Percentiles rank a stretch among this genome's conserved stretches.
These are phyloP conservation scores for Channa argus DNA, from an alignment of 2,113 vertebrate genomes.

Conservation along the genomic window DNA sequence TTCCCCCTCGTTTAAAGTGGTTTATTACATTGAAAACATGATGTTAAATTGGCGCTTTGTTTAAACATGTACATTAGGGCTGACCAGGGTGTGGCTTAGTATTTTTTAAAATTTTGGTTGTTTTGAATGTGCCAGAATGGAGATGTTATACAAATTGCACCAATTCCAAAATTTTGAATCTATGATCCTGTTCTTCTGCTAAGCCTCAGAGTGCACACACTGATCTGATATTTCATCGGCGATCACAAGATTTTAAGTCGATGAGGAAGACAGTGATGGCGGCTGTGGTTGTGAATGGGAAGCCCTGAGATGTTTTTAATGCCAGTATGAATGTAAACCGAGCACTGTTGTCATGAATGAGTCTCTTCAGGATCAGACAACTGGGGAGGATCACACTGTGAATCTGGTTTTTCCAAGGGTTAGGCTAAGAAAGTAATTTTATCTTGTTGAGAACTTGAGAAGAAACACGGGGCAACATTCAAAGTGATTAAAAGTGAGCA, in stretches of 20 bases:
- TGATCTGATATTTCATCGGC: slow-evolving; percentile 48
- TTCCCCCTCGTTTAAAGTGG: slow-evolving; percentile 27
- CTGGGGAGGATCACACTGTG: neutral
- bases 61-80: slow-evolving; percentile 55
- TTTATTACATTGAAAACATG: slow-evolving; percentile 46
- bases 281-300: slow-evolving; percentile 52
- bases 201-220: slow-evolving; percentile 24
- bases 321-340: slow-evolving; percentile 41
- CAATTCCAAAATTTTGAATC: slow-evolving; percentile 1
- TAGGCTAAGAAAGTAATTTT: too few species aligned
- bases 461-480: too few species aligned
- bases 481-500: too few species aligned
- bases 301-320: slow-evolving; percentile 78
- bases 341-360: slow-evolving; percentile 21
- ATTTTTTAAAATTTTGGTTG: slow-evolving; percentile 13
- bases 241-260: slow-evolving; percentile 24
- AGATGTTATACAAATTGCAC: slow-evolving; percentile 20
- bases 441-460: too few species aligned
- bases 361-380: slow-evolving; percentile 3
- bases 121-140: slow-evolving; percentile 23
- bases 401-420: too few species aligned
- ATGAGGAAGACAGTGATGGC: slow-evolving; percentile 46
- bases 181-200: slow-evolving; percentile 18
- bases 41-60: slow-evolving; percentile 52
- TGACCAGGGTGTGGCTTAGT: slow-evolving; percentile 42